Percentiles rank a stretch among this genome's conserved stretches.
These are phyloP conservation scores for Gerris lacustris DNA, from an alignment of 2,888 invertebrate genomes.

Conservation along the genomic window DNA sequence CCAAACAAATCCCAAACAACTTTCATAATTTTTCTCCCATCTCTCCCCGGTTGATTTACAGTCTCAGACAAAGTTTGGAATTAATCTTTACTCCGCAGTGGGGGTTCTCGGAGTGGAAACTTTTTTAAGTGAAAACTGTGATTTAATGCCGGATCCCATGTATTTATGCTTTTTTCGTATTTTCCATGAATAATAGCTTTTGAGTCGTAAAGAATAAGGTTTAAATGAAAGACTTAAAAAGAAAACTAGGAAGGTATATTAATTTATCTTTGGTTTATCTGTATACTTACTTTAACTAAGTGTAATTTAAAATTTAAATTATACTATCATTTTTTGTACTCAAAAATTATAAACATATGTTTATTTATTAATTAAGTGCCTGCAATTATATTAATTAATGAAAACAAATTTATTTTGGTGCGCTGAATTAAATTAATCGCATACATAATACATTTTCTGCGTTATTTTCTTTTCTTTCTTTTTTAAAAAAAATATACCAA, in stretches of 20 bases:
- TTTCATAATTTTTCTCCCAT: constrained; percentile 1
- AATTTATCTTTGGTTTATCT: no score
- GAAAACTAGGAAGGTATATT: not conserved
- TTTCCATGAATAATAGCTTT: not conserved
- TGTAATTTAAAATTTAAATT: no score
- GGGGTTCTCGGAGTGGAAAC: not conserved
- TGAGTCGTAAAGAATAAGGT: not conserved
- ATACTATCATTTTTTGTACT: no score
- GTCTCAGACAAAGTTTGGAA: not conserved
- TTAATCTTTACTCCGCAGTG: not conserved
- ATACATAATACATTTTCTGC: no score
- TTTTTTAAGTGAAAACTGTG: not conserved
- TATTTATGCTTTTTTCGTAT: not conserved
- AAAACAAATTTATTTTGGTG: no score
- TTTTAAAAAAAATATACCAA: no score
- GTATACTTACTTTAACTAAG: no score
- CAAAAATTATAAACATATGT: no score
- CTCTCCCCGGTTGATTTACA: not conserved
- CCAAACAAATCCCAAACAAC: not conserved
- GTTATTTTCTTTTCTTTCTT: no score
- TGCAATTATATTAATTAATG: no score
- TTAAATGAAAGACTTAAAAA: not conserved
- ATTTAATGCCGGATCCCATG: not conserved
- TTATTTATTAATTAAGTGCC: no score
- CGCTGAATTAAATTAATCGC: no score